Conservation (phyloP, 2,113 vertebrate species). For the Oryzias woworae region DNA sequence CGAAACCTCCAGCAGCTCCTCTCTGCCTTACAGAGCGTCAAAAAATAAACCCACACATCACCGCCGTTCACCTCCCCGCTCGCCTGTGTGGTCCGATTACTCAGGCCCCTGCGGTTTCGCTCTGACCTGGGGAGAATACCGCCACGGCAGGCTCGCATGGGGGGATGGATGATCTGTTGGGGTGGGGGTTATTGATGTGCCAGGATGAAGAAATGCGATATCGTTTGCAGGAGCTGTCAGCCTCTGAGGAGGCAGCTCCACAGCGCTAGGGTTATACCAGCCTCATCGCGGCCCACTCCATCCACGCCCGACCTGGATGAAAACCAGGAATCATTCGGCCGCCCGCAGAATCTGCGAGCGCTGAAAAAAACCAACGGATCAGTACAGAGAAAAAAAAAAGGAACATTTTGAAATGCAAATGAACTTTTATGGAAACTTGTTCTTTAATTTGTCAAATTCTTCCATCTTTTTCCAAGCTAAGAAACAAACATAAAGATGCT, state of each 20-base stretch:
- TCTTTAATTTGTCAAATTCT: too few species aligned
- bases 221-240: conserved; percentile 44
- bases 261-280: conserved; percentile 24
- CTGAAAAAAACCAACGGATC: too few species aligned
- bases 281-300: conserved; percentile 22
- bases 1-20: conserved; percentile 8
- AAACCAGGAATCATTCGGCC: conserved; percentile 48
- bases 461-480: too few species aligned
- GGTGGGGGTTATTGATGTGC: conserved; percentile 36
- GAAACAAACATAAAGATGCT: too few species aligned
- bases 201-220: conserved; percentile 57
- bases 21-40: conserved; percentile 23
- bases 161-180: conserved; percentile 9
- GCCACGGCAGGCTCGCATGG: conserved; percentile 14
- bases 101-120: conserved; percentile 50
- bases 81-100: conserved; percentile 67
- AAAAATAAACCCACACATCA: conserved; percentile 25
- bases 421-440: too few species aligned
- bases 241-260: conserved; percentile 39
- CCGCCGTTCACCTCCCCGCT: conserved; percentile 12
- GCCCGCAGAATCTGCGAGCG: not conserved
- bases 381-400: too few species aligned
- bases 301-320: conserved; percentile 43
- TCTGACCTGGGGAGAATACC: conserved; percentile 52
- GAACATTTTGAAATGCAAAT: too few species aligned